Percentiles rank a stretch among this genome's conserved stretches.
Conservation (phyloP, 2,888 invertebrate genomes). For the Lochmaea crataegi region DNA sequence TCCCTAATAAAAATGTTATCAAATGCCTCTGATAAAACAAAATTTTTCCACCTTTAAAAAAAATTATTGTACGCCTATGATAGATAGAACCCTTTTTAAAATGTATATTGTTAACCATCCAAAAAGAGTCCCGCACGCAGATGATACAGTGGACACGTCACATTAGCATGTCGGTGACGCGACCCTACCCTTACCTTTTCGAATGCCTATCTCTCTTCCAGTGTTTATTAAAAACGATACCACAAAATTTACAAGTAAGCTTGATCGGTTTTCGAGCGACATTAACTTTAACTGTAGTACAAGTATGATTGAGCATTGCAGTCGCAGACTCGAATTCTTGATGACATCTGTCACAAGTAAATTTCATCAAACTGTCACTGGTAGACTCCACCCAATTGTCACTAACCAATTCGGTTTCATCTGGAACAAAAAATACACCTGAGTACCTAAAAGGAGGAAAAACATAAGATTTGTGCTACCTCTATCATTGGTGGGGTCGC, state of each 20-base stretch:
- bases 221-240: neutral
- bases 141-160: too few relatives aligned
- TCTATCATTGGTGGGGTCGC: neutral
- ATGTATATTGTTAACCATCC: too few relatives aligned
- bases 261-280: neutral
- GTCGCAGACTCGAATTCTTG: neutral
- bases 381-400: too few relatives aligned
- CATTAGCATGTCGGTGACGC: too few relatives aligned
- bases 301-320: neutral
- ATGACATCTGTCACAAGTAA: conserved; percentile 4
- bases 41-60: too few relatives aligned
- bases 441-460: too few relatives aligned
- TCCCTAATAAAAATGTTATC: too few relatives aligned
- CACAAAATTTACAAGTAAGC: neutral
- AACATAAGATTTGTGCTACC: neutral
- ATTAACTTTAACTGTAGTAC: neutral
- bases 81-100: too few relatives aligned
- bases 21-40: too few relatives aligned
- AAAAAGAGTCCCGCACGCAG: too few relatives aligned
- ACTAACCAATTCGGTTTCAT: neutral
- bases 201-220: neutral
- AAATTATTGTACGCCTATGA: too few relatives aligned
- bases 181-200: neutral
- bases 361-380: neutral
- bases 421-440: neutral